Base-by-base conservation (phyloP, 2,113 vertebrate genomes). In the Axis porcinus region DNA sequence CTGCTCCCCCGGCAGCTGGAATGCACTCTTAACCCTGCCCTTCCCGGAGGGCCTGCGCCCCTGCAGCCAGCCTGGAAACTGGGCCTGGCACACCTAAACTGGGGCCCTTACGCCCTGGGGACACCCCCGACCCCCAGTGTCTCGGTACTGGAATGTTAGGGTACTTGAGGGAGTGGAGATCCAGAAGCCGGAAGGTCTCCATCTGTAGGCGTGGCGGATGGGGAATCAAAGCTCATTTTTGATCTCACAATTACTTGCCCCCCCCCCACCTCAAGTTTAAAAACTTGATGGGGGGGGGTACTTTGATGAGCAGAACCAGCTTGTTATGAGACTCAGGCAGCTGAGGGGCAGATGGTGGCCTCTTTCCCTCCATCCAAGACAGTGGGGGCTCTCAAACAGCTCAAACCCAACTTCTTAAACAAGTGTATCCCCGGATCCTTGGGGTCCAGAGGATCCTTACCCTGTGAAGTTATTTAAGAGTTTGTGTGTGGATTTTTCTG, bases 21-120 rank as follows among this genome's bases (percentile, higher is more conserved):
- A 98, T 98, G 97, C 88, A 89, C 89, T 93, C 85, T 97, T 98
- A 98, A 98, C 98, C 95, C 97, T 98, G 94, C 94, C 55, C 95
- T 97, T 89, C 92, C 98, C 95, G 97, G 97, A 97, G 97, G 91
- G 91, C 40, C 87, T 70, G 96, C 55, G 64, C 93, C 94, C 97
- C 94, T 88, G 85, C 47, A 30, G 84, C 76, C 76, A 74, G 87
- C 82, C 60, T 90, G 78, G 52, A 40, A 89, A 70, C 43, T 36
- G 87, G 70, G 82, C 79, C 57, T 74, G 91, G 78, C 88, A 97
- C 95, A 98, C 97, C 97, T 97, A 97, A 57, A 21, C 30, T 33
- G 55, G 78, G 94, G 84, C 85, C 50, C 23, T 92, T 70, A 33
- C 28, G 30, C 58, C 6, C 19, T 6, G 45, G 36, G 57, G 16